Base-by-base conservation (phyloP, 2,113 vertebrate genomes). In the Tragelaphus scriptus region DNA sequence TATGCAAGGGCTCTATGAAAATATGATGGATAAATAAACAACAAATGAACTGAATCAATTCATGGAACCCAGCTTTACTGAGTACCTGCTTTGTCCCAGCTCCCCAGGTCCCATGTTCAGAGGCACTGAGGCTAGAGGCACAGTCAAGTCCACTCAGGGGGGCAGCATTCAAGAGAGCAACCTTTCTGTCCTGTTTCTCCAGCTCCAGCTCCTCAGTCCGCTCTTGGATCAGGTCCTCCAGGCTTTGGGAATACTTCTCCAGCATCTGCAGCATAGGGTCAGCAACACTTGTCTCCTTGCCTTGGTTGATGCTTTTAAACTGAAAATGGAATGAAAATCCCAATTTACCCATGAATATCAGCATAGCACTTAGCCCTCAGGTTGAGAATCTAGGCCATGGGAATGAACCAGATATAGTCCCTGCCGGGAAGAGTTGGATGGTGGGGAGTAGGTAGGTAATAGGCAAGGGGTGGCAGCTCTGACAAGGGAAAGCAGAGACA, bases 231-330 rank as follows among this genome's bases (percentile, higher is more conserved):
- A 99, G 98, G 94, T 99, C 99, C 97, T 99, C 99, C 98, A 99
- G 97, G 97, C 99, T 99, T 92, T 99, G 99, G 59, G 99, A 99
- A 88, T 99, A 99, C 58, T 99, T 99, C 94, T 99, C 99, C 97
- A 99, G 96, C 99, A 99, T 99, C 75, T 98, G 95, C 77, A 99
- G 98, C 99, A 99, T 99, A 0, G 99, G 99, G 98, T 99, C 99
- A 0, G 99, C 99, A 26, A 99, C 99, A 75, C 99, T 99, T 15
- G 98, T 99, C 98, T 99, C 99, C 95, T 99, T 99, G 6, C 99
- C 99, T 63, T 99, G 99, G 77, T 98, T 99, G 97, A 99, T 98
- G 91, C 36, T 98, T 98, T 99, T 99, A 98, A 99, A 99, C 99
- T 99, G 94, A 30, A 91, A 65, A 49, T 1, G 84, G 51, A 47